Conservation (phyloP, 1,140 invertebrate genomes). For the Lamellibrachia luymesi region DNA sequence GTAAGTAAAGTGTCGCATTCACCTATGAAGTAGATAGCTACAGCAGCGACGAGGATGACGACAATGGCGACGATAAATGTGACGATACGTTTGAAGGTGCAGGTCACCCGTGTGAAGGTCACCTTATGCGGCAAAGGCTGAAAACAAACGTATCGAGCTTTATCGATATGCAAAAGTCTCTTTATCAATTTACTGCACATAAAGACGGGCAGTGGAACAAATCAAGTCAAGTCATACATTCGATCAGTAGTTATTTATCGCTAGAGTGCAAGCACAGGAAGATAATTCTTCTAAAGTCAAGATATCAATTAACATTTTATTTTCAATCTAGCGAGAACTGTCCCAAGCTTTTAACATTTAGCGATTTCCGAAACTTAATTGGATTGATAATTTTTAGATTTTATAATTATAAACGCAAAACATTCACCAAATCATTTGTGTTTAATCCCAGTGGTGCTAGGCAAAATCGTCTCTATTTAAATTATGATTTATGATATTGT, state of each 20-base stretch:
- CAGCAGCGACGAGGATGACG: not conserved
- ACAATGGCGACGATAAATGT: not conserved
- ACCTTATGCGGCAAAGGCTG: not conserved
- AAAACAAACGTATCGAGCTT: not conserved
- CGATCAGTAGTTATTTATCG: not conserved
- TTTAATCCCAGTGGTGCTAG: not conserved
- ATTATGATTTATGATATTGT: not conserved
- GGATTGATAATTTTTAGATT: not conserved
- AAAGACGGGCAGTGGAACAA: not conserved
- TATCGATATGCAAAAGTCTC: not conserved
- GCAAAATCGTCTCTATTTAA: not conserved
- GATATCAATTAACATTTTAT: not conserved
- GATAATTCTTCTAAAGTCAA: not conserved
- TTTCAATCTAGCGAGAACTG: not conserved
- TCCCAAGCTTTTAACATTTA: not conserved
- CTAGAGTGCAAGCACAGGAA: not conserved
- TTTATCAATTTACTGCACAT: not conserved
- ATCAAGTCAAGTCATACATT: not conserved
- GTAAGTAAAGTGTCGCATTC: not conserved
- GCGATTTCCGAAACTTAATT: not conserved
- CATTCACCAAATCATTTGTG: not conserved
- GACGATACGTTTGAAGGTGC: not conserved
- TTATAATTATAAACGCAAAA: not conserved
- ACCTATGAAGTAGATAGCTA: not conserved
- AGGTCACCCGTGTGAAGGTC: not conserved